Evolutionary conservation across 2,888 invertebrate genomes (phyloP), one percentile per base, ranked within the genome.

Genomic region (Amiota minor): DNA sequence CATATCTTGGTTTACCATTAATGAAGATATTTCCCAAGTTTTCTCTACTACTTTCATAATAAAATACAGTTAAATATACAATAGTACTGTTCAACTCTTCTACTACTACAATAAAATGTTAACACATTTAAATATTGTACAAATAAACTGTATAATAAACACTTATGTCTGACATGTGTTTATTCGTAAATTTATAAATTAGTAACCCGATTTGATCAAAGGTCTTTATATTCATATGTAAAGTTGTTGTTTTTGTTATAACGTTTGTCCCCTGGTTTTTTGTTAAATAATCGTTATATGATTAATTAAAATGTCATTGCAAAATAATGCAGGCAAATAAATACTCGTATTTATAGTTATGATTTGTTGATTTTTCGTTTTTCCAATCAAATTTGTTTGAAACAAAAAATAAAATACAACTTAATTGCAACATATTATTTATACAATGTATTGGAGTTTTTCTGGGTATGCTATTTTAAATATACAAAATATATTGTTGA

Each of bases 231-330:
- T 59, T 59, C 3, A 16, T 56, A 20, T 20, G 3, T 56, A 1
- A 56, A 56, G 14, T 16, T 56, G 18, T 16, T 16, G 16, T 56
- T 56, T 59, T 59, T 2, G 35, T 35, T 46, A 20, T 61, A 23
- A 23, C 35, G 12, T 12, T 20, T 49, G 16, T 35, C 35, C 45
- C 50, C 20, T 65, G 16, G 1, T 47, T 49, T 49, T 67, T 50
- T 50, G 11, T 49, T 20, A 20, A 20, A 50, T 49, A 49, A 67
- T 18, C 14, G 14, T 67, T 67, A 20, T 50, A 67, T 50, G 50
- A 67, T 49, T 46, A 67, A 67, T 67, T 67, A 50, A 67, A 49
- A 50, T 67, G 67, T 67, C 67, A 67, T 49, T 50, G 20, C 16
- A 12, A 50, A 50, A 20, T 18, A 49, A 67, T 50, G 45, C 64